Base-by-base conservation (phyloP, 2,888 invertebrate genomes). In the Perizoma flavofasciatum region DNA sequence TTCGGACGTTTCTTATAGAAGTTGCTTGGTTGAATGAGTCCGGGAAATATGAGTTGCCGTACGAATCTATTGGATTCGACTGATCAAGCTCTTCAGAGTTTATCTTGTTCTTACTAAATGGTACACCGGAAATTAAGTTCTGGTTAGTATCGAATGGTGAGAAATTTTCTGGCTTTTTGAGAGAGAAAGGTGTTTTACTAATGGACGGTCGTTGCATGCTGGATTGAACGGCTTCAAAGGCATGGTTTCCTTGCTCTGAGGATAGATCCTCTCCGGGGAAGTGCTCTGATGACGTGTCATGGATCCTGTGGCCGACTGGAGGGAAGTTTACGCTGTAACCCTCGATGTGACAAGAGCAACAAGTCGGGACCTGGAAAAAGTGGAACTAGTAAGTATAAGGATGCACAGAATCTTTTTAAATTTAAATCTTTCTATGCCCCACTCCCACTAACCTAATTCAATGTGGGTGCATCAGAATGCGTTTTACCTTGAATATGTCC, bases 321-420 rank as follows among this genome's bases (percentile, higher is more conserved):
- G 95, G 95, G 66, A 94, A 95, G 7, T 94, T 89, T 8, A 95
- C 95, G 37, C 95, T 92, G 75, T 95, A 96, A 4, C 96, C 96
- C 77, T 95, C 95, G 8, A 97, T 95, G 78, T 96, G 96, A 74
- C 96, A 97, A 4, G 96, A 96, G 74, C 96, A 97, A 72, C 96
- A 96, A 0, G 96, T 96, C 34, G 96, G 96, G 0, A 95, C 94
- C 94, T 95, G 79, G 4, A 47, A 43, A 35, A 8, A 22, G 3
- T 22, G 22, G 1, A 22, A n/a, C n/a, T n/a, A 37, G 6, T 37
- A 37, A 37, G 37, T 37, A 37, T 1, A 37, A 37, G 37, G 5
- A 4, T 37, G 35, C n/a, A 35, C 35, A 35, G 7, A 37, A 37
- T 7, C 37, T 22, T 22, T 22, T 22, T 22, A 22, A 22, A 22